Evolutionary conservation across 2,888 invertebrate genomes (phyloP).

Genomic region (Cistogaster globosa): DNA sequence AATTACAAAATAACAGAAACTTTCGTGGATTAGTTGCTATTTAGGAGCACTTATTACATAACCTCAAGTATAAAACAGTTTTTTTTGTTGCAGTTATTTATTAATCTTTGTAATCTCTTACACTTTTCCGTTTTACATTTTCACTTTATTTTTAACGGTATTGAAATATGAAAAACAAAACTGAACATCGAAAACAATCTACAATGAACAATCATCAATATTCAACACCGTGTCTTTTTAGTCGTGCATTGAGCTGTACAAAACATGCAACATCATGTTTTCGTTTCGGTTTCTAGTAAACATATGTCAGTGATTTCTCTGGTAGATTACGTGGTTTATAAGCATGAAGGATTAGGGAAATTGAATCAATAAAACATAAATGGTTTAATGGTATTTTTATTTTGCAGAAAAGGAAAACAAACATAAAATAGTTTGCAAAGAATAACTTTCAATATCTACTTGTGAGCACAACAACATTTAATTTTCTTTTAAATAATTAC

Average conservation of each 20-base stretch:
- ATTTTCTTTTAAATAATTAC: too few relatives aligned
- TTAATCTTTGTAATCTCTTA: neutral
- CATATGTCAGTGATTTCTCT: conserved; percentile 42
- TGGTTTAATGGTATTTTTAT: conserved; percentile 7
- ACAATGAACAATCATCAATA: conserved; percentile 8
- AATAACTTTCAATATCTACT: too few relatives aligned
- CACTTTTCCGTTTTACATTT: conserved; percentile 10
- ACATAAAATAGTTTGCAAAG: too few relatives aligned
- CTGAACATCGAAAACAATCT: conserved; percentile 7
- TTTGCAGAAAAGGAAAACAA: neutral
- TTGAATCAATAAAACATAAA: conserved; percentile 46
- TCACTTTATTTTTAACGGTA: neutral
- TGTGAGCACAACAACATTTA: too few relatives aligned
- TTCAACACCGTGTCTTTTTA: neutral
- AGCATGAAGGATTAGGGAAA: conserved; percentile 46
- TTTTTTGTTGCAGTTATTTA: neutral
- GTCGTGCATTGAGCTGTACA: conserved; percentile 15
- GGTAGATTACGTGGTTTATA: conserved; percentile 52
- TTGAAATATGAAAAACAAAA: neutral
- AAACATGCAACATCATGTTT: conserved; percentile 40
- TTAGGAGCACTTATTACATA: neutral
- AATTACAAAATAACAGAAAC: too few relatives aligned
- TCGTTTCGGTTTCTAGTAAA: conserved; percentile 36
- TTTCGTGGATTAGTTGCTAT: neutral
- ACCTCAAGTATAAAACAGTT: too few relatives aligned